Evolutionary conservation across 2,113 vertebrate genomes (phyloP), one percentile per base, ranked within the genome.

Genomic region (Ceyx cyanopectus): DNA sequence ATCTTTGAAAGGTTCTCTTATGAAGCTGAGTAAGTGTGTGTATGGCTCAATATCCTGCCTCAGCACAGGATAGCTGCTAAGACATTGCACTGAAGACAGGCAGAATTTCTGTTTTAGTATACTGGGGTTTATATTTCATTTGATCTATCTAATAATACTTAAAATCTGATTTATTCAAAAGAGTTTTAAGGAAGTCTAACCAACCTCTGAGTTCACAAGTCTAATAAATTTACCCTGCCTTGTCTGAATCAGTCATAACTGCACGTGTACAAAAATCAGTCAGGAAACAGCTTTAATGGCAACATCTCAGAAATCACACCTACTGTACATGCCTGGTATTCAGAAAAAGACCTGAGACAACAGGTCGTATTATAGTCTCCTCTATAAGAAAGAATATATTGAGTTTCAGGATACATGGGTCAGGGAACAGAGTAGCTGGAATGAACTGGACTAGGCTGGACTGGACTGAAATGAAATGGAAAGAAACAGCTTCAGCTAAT

Each of bases 91-190:
- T 19, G 37, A 76, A 91, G 45, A 53, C 54, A 82, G 87, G 26
- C 23, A 62, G n/a, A 67, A 77, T 63, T 86, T 80, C 23, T 70
- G 15, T 20, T 85, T 79, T 54, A 57, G 9, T 53, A 2, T 24
- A 17, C 5, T 67, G 34, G 67, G 22, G 43, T 68, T 88, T 89
- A 16, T 66, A 48, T 70, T 93, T 69, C 2, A 8, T 90, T 90
- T 92, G 62, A 82, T 73, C 77, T 84, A 45, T n/a, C 37, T 89
- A 63, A 53, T 82, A 24, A 41, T 21, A 13, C 43, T 77, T 58
- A 40, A 67, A 70, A 78, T 86, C 73, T 67, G 30, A 75, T 63
- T 43, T 60, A 51, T 79, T 78, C 53, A 75, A 81, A 81, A 48
- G 17, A 89, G 24, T 60, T 0, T 51, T 43, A 29, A 81, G 74